Percentiles rank a stretch among this genome's conserved stretches.
These are phyloP conservation scores for Zonotrichia leucophrys DNA, from an alignment of 2,113 vertebrate genomes.

Conservation along the genomic window DNA sequence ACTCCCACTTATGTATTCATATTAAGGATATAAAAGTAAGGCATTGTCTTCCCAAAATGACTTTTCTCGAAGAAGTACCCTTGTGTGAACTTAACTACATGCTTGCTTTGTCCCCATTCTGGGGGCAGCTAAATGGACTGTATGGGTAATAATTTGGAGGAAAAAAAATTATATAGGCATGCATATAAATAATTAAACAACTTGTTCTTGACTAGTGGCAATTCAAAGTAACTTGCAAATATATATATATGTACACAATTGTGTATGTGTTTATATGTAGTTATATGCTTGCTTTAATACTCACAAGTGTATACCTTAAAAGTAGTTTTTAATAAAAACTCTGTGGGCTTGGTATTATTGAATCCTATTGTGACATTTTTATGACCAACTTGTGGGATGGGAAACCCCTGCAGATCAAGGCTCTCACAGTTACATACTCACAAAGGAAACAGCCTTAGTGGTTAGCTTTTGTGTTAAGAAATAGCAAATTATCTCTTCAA, in stretches of 20 bases:
- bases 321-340: not conserved
- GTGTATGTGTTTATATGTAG: not conserved
- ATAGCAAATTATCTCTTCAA: slow-evolving; percentile 51
- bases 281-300: not conserved
- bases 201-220: not conserved
- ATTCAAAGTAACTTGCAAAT: not conserved
- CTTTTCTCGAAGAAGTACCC: not conserved
- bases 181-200: not conserved
- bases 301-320: not conserved
- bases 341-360: not conserved
- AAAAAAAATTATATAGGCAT: not conserved
- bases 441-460: slow-evolving; percentile 45
- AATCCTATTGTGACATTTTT: not conserved
- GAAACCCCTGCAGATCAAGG: fast-evolving
- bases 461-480: slow-evolving; percentile 56
- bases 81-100: fast-evolving
- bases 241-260: not conserved
- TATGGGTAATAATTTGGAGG: not conserved
- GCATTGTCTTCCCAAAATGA: not conserved
- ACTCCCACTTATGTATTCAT: fast-evolving
- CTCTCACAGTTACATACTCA: not conserved
- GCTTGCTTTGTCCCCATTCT: not conserved
- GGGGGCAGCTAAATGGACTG: not conserved
- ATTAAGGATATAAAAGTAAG: not conserved
- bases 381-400: not conserved